Base-by-base conservation (phyloP, 2,888 invertebrate species). In the Tolmerus cingulatus region DNA sequence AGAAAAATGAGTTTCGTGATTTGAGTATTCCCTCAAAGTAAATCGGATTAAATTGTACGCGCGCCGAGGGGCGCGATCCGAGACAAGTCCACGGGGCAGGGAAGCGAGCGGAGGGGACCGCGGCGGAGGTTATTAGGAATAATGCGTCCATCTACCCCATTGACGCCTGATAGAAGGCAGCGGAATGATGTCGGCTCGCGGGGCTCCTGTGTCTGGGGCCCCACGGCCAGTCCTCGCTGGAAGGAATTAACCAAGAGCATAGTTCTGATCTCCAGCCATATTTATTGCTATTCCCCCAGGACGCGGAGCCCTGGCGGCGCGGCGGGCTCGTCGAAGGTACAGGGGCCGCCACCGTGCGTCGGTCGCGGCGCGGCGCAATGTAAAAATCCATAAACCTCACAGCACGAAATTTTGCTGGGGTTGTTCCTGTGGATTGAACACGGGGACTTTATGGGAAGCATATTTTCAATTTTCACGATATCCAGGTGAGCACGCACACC, bases 1-100 rank as follows among this genome's bases (percentile, higher is more conserved):
- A 87, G 86, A 87, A 85, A 88, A 88, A 87, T 87, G 85, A 87
- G 85, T 87, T 87, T 87, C 77, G 79, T 76, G 88, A 88, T 88
- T 88, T 88, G 74, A 57, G 78, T 66, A 86, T 87, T 88, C 74
- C 85, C 74, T 86, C 74, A 86, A n/a, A 74, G 46, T 74, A 86
- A 86, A 86, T 86, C 86, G 86, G 74, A 86, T 86, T 86, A 86
- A 86, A 51, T 76, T 86, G 23, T 74, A 82, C 7, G 79, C 27
- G 79, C 27, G 51, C 40, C 40, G 40, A 34, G 79, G 79, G 84
- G 34, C 27, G 40, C 66, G 37, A 43, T 19, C 84, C 19, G 27
- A 27, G 43, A 23, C 81, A 81, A 27, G 27, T 40, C 40, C 40
- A 0, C 4, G 0, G 14, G 12, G 16, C 14, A 14, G 43, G 5